Percentiles rank a stretch among this genome's conserved stretches.
Evolutionary conservation across 1,140 invertebrate species (phyloP).

Genomic region (Apolygus lucorum): DNA sequence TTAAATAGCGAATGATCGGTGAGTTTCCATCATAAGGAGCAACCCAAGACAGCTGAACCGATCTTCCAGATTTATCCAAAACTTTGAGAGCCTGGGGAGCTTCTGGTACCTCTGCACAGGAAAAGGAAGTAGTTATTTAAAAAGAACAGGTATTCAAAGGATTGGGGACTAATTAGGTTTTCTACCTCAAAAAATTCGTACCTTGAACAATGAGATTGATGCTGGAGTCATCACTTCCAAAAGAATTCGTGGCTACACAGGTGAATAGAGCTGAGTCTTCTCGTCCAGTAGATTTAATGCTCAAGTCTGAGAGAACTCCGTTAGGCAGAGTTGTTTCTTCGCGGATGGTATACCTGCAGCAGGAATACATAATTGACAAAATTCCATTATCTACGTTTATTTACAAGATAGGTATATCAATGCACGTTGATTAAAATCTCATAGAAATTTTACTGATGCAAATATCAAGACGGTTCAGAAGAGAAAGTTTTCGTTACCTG

Average conservation of each 20-base stretch:
- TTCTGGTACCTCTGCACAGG: conserved; percentile 75
- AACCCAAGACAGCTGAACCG: conserved; percentile 83
- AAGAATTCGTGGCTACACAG: conserved; percentile 88
- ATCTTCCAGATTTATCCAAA: conserved; percentile 80
- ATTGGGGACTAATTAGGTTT: background rate
- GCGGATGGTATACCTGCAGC: conserved; percentile 73
- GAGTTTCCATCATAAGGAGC: conserved; percentile 92
- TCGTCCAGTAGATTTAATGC: conserved; percentile 79
- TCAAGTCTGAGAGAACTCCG: conserved; percentile 78
- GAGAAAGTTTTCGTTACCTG: conserved; percentile 34
- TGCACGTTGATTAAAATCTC: too few relatives aligned
- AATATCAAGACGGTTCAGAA: too few relatives aligned
- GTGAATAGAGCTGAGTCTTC: conserved; percentile 88
- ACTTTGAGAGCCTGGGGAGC: conserved; percentile 84
- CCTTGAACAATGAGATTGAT: conserved; percentile 93
- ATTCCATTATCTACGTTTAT: too few relatives aligned
- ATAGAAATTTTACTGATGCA: too few relatives aligned
- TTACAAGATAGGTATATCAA: too few relatives aligned
- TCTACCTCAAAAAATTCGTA: conserved; percentile 35
- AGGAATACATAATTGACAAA: background rate
- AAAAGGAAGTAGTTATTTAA: conserved; percentile 4
- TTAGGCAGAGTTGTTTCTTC: conserved; percentile 80
- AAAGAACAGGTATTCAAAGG: background rate
- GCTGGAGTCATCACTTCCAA: conserved; percentile 89
- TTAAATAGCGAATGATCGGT: conserved; percentile 81